Percentiles rank a stretch among this genome's conserved stretches.
Conservation (phyloP, 2,113 vertebrate species). For the Pan troglodytes region NHGRI_mPanTro3-v2.1_pri NC_072421.2:11963501-11964000, state of each 20-base stretch:
- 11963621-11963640: not conserved
- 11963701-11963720: not conserved
- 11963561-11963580: not conserved
- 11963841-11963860: not conserved
- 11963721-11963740: not conserved
- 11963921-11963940: not conserved
- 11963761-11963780: not conserved
- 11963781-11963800: not conserved
- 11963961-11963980: not conserved
- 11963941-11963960: not conserved
- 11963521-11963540: not conserved
- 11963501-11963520: slow-evolving; percentile 55
- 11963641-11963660: not conserved
- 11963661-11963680: not conserved
- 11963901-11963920: not conserved
- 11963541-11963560: not conserved
- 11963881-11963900: not conserved
- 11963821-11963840: not conserved
- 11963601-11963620: not conserved
- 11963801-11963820: not conserved
- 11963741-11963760: not conserved
- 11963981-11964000: not conserved
- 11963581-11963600: not conserved
- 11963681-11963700: not conserved
- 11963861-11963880: not conserved